Conservation (phyloP, 2,113 vertebrate genomes). For the Myotis brandtii region DNA sequence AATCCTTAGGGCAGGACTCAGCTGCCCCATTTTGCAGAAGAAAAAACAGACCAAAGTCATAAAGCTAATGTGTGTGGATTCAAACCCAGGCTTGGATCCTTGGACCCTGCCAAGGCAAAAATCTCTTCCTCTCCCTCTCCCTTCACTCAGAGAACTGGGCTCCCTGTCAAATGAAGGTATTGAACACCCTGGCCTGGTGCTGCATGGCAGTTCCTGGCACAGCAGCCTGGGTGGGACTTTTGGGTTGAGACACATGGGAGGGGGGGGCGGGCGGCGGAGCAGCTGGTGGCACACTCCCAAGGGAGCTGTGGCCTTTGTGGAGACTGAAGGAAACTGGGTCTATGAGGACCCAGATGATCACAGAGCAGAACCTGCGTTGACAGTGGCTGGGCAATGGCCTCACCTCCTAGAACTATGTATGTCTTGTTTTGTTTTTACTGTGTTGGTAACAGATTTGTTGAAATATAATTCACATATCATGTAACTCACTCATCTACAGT, state of each 20-base stretch:
- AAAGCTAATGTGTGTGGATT: neutral
- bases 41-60: neutral
- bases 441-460: neutral
- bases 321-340: neutral
- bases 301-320: neutral
- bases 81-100: neutral
- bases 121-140: neutral
- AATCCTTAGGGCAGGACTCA: neutral
- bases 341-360: neutral
- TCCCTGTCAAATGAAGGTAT: neutral
- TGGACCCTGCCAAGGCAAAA: neutral
- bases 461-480: neutral
- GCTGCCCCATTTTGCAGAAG: neutral
- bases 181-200: too few species aligned
- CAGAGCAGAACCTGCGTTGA: neutral
- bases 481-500: neutral
- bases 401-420: neutral
- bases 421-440: neutral
- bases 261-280: too few species aligned
- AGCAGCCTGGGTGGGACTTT: neutral
- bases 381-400: neutral
- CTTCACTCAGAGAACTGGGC: neutral
- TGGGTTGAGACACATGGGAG: neutral
- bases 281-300: too few species aligned
- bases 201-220: neutral